Evolutionary conservation across 2,113 vertebrate genomes (phyloP).

Genomic region (Brevimyrus niger): DNA sequence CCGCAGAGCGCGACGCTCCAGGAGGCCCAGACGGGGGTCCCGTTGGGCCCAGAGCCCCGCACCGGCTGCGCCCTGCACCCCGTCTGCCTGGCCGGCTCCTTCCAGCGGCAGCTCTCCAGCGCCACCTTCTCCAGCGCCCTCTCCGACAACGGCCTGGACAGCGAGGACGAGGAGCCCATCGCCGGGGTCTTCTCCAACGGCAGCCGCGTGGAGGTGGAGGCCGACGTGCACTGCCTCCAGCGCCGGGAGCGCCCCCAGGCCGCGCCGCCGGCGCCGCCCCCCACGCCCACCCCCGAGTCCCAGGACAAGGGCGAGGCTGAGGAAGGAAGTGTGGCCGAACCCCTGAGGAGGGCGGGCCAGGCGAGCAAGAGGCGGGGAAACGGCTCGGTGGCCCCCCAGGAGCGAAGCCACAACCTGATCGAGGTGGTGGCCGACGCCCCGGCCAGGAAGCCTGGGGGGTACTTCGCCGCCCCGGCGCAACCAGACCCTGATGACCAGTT

Average conservation of each 20-base stretch:
- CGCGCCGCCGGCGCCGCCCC: conserved; percentile 57
- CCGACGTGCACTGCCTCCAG: conserved; percentile 81
- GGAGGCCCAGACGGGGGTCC: conserved; percentile 50
- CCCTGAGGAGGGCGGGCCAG: background rate
- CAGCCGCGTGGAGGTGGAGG: conserved; percentile 90
- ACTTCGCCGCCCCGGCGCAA: conserved; percentile 90
- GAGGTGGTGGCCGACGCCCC: conserved; percentile 85
- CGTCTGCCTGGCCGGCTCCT: conserved; percentile 64
- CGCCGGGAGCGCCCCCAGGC: conserved; percentile 45
- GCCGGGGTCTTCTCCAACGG: conserved; percentile 92
- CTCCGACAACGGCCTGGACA: conserved; percentile 93
- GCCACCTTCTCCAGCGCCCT: conserved; percentile 95
- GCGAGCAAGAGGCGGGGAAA: conserved; percentile 68
- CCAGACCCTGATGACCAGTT: conserved; percentile 95
- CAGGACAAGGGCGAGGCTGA: conserved; percentile 66
- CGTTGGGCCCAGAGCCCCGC: conserved; percentile 52
- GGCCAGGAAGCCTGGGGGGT: conserved; percentile 79
- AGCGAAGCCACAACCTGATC: conserved; percentile 90
- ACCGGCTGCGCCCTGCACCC: conserved; percentile 85
- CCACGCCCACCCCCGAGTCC: conserved; percentile 61
- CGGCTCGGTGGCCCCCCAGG: conserved; percentile 81
- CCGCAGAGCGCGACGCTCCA: conserved; percentile 40
- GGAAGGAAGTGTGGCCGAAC: conserved; percentile 38
- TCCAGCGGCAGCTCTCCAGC: conserved; percentile 92
- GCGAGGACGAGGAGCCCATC: conserved; percentile 92